Evolutionary conservation across 2,888 invertebrate species (phyloP).

Genomic region (Trichacis sp.): DNA sequence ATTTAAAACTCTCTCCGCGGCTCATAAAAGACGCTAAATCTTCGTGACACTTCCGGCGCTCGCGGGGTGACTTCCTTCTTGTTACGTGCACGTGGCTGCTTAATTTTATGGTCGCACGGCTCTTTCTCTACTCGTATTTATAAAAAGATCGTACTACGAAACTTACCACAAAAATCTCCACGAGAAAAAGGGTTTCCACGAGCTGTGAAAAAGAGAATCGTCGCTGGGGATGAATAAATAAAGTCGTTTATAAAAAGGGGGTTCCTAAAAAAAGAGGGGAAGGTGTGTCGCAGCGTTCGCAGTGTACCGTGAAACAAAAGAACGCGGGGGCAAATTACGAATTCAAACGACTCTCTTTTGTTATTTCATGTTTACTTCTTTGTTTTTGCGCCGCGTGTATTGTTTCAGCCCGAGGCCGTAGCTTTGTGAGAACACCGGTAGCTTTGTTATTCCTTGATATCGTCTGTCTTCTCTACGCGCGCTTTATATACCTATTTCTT

Average conservation of each 20-base stretch:
- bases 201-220: slow-evolving; percentile 29
- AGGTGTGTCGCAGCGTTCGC: slow-evolving; percentile 37
- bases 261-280: slow-evolving; percentile 6
- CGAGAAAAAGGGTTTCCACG: slow-evolving; percentile 36
- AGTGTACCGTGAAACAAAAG: slow-evolving; percentile 60
- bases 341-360: slow-evolving; percentile 67
- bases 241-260: too few species aligned
- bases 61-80: slow-evolving; percentile 23
- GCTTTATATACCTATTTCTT: slow-evolving; percentile 42
- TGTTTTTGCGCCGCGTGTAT: slow-evolving; percentile 64
- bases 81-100: slow-evolving; percentile 19
- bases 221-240: slow-evolving; percentile 27
- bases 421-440: slow-evolving; percentile 52
- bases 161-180: slow-evolving; percentile 46
- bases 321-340: slow-evolving; percentile 64
- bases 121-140: slow-evolving; percentile 21
- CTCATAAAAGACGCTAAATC: slow-evolving; percentile 11
- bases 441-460: slow-evolving; percentile 59
- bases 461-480: slow-evolving; percentile 42
- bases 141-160: slow-evolving; percentile 27
- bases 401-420: slow-evolving; percentile 57
- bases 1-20: slow-evolving; percentile 3
- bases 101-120: slow-evolving; percentile 35
- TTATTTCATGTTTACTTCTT: slow-evolving; percentile 67
- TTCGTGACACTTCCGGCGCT: slow-evolving; percentile 11